phyloP scores from a whole-genome alignment of 2,888 invertebrate genomes.

The Campaea margaritaria region DNA sequence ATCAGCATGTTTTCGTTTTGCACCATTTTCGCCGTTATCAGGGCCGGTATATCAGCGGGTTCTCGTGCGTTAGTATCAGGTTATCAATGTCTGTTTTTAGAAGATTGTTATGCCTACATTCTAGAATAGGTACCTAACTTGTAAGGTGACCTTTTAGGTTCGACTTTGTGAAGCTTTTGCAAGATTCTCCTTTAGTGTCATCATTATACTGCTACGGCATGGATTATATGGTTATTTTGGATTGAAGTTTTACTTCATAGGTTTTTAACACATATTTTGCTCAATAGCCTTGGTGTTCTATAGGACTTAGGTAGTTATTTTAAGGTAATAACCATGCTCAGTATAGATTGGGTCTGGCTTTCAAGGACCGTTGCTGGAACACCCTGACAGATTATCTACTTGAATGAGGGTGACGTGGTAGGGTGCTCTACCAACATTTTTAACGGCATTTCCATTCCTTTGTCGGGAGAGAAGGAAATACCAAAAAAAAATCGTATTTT shows the following conservation, averaged over 20 bases:
- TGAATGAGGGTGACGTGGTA: too few relatives aligned
- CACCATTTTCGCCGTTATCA: constrained; percentile 48
- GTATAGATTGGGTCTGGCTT: too few relatives aligned
- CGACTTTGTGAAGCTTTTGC: neutral
- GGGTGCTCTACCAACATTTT: too few relatives aligned
- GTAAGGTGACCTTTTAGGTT: constrained; percentile 1
- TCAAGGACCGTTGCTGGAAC: too few relatives aligned
- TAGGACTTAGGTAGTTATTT: neutral
- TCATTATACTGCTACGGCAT: neutral
- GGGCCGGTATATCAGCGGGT: constrained; percentile 28
- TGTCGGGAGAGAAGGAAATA: too few relatives aligned
- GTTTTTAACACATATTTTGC: too few relatives aligned
- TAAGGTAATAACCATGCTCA: neutral
- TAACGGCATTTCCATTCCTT: too few relatives aligned
- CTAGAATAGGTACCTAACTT: neutral
- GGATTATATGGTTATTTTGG: too few relatives aligned
- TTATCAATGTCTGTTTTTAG: constrained; percentile 53
- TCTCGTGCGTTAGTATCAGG: constrained; percentile 56
- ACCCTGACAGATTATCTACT: too few relatives aligned
- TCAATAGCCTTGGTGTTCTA: neutral
- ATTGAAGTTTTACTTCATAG: too few relatives aligned
- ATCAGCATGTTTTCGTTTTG: constrained; percentile 48
- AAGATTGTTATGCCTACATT: constrained; percentile 39
- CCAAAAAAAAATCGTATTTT: too few relatives aligned
- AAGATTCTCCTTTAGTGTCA: neutral